phyloP scores from a whole-genome alignment of 2,797 vertebrate genomes.

The Enteromius mattozi region DNA sequence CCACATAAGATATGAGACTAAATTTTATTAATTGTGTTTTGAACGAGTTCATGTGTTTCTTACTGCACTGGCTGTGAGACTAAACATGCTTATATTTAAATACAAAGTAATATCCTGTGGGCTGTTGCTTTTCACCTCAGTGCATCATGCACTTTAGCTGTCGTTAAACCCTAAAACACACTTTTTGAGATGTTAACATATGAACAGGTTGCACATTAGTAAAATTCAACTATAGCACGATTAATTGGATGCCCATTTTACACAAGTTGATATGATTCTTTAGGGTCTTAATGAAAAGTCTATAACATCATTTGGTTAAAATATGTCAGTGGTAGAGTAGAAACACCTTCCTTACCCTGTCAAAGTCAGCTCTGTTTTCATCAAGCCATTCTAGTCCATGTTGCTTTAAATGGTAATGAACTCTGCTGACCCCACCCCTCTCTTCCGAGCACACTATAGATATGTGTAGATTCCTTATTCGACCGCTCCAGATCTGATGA shows the following conservation, averaged over 20 bases:
- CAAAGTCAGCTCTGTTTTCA: too few relatives aligned
- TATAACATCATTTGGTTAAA: too few relatives aligned
- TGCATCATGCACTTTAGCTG: neutral
- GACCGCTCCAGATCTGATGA: too few relatives aligned
- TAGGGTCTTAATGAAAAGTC: too few relatives aligned
- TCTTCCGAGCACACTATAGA: too few relatives aligned
- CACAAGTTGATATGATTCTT: too few relatives aligned
- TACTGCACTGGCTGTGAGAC: neutral
- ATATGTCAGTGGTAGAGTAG: too few relatives aligned
- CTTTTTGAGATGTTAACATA: neutral
- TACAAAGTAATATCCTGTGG: neutral
- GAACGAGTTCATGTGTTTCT: neutral
- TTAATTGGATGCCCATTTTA: neutral
- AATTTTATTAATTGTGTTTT: neutral
- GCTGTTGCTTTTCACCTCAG: neutral
- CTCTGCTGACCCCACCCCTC: too few relatives aligned
- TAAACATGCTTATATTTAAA: neutral
- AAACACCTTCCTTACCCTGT: too few relatives aligned
- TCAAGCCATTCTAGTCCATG: too few relatives aligned
- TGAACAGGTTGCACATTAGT: neutral
- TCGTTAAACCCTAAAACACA: neutral
- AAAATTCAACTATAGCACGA: neutral
- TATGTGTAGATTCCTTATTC: too few relatives aligned
- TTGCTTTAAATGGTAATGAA: too few relatives aligned
- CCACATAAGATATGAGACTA: neutral